These are phyloP conservation scores for Brachionus rotundiformis DNA, from an alignment of 1,140 invertebrate genomes.

Conservation along the genomic window DNA sequence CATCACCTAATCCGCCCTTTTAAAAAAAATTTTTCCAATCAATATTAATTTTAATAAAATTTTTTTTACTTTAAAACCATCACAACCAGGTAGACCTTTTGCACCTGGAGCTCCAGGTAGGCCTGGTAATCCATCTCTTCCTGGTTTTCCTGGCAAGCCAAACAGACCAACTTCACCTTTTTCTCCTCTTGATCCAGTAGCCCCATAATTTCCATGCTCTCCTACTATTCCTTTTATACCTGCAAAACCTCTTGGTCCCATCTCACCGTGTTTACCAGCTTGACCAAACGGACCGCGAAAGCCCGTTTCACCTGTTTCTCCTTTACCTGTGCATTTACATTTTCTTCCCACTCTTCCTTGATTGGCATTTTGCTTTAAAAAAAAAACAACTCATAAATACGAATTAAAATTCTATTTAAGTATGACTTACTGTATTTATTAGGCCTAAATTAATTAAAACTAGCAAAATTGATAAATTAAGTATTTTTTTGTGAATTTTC, in stretches of 20 bases:
- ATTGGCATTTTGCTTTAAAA: background rate
- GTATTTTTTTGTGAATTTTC: constrained; percentile 18
- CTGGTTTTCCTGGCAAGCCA: constrained; percentile 30
- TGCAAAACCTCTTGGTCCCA: background rate
- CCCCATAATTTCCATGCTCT: constrained; percentile 24
- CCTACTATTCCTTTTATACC: constrained; percentile 24
- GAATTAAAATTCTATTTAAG: background rate
- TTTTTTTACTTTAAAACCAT: constrained; percentile 47
- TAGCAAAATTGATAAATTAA: constrained; percentile 19
- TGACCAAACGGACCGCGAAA: constrained; percentile 65
- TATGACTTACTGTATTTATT: constrained; percentile 1
- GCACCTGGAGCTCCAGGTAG: background rate
- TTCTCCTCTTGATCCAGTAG: constrained; percentile 39
- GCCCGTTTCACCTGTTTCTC: constrained; percentile 65
- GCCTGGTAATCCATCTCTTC: constrained; percentile 36
- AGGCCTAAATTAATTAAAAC: background rate
- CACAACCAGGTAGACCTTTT: constrained; percentile 43
- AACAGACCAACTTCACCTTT: constrained; percentile 53
- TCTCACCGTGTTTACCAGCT: constrained; percentile 54
- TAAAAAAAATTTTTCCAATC: background rate
- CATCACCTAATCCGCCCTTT: constrained; percentile 18
- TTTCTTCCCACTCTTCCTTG: constrained; percentile 1
- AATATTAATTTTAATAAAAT: background rate
- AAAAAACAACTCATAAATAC: background rate
- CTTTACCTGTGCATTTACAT: constrained; percentile 52